Evolutionary conservation across 2,888 invertebrate genomes (phyloP).

Genomic region (Protodeltote pygarga): DNA sequence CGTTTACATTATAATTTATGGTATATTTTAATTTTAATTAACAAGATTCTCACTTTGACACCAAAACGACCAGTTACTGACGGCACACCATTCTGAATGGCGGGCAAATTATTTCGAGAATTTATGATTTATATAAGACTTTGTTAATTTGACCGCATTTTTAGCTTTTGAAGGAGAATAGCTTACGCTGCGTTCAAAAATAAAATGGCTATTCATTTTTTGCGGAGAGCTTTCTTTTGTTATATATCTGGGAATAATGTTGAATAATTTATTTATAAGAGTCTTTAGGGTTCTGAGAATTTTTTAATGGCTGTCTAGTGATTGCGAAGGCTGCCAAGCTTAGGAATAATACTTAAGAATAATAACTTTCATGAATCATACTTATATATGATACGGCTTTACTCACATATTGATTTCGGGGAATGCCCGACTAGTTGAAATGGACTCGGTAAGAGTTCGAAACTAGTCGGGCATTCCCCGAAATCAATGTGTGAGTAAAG

Average conservation of each 20-base stretch:
- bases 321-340: too few relatives aligned
- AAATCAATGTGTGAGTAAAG: too few relatives aligned
- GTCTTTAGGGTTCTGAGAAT: too few relatives aligned
- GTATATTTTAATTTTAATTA: slow-evolving; percentile 70
- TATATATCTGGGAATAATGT: not conserved
- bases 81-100: slow-evolving; percentile 15
- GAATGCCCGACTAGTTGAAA: too few relatives aligned
- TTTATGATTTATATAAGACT: slow-evolving; percentile 29
- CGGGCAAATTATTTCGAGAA: slow-evolving; percentile 29
- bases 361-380: too few relatives aligned
- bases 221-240: not conserved
- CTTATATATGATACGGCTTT: too few relatives aligned
- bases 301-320: too few relatives aligned
- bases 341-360: too few relatives aligned
- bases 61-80: slow-evolving; percentile 36
- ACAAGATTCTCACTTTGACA: slow-evolving; percentile 51
- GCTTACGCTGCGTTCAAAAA: slow-evolving; percentile 3
- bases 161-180: not conserved
- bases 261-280: not conserved
- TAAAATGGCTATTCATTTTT: slow-evolving; percentile 8
- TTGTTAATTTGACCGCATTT: slow-evolving; percentile 19
- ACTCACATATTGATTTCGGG: too few relatives aligned
- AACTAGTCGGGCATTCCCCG: too few relatives aligned
- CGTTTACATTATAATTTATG: slow-evolving; percentile 64
- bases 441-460: too few relatives aligned